Base-by-base conservation (phyloP, 2,113 vertebrate genomes). In the Periophthalmodon schlosseri region DNA sequence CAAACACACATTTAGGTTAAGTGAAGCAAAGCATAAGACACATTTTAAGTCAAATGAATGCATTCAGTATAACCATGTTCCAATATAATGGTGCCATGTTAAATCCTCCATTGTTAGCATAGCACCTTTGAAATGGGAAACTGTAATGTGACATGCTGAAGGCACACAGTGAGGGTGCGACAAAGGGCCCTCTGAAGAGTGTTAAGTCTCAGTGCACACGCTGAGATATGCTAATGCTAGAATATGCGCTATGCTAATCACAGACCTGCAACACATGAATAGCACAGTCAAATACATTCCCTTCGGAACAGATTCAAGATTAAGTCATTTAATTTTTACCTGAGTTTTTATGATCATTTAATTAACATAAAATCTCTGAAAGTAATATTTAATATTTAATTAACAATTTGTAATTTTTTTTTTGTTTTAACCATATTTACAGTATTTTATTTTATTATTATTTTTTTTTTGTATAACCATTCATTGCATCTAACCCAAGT, bases 171-270 rank as follows among this genome's bases (percentile, higher is more conserved):
- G 13, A 68, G 39, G 36, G 44, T 49, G 21, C 47, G 12, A 49
- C 36, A 47, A 67, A 68, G 61, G 28, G 28, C 28, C 34, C 16
- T 24, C 15, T 9, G 33, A 64, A 64, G 65, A 23, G 44, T 21
- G 12, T 68, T 68, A 47, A 68, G 21, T 68, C 44, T 1, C 21
- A 3, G 12, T 47, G 36, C 65, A 67, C 44, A 68, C 13, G 65
- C 65, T 49, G 65, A 4, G 44, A 49, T 68, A 68, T 68, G 65
- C 44, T 47, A 68, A 68, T 68, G 63, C 15, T 65, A 47, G 18
- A 10, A 20, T 24, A 23, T 39, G 18, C 46, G 65, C n/a, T 21
- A 24, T 68, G 39, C 44, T 68, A 68, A 68, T 68, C 20, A 68
- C 44, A 23, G 20, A 14, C 39, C 65, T 49, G n/a, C 13, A 18